Conservation (phyloP, 2,888 invertebrate genomes). For the Falcaria lacertinaria region DNA sequence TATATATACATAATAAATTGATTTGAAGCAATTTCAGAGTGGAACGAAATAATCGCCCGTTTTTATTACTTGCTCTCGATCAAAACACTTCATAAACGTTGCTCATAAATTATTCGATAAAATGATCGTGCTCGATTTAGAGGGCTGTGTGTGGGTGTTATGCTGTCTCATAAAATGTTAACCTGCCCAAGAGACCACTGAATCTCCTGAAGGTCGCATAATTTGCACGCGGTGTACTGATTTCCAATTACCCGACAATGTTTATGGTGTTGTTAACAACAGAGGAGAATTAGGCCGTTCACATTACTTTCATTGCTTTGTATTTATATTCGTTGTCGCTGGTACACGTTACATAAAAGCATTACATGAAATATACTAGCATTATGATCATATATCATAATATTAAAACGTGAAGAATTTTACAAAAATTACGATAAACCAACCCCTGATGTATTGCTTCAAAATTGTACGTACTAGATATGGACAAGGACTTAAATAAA, state of each 20-base stretch:
- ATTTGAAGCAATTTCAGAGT: slow-evolving; percentile 46
- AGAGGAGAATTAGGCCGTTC: slow-evolving; percentile 3
- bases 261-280: slow-evolving; percentile 14
- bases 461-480: no score
- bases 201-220: slow-evolving; percentile 25
- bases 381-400: no score
- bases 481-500: no score
- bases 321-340: background rate
- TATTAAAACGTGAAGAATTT: no score
- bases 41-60: slow-evolving; percentile 45
- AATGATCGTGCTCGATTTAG: slow-evolving; percentile 44
- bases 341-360: background rate
- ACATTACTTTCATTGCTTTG: background rate
- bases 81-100: slow-evolving; percentile 56
- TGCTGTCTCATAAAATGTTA: slow-evolving; percentile 37
- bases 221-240: slow-evolving; percentile 39
- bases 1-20: slow-evolving; percentile 47
- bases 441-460: no score
- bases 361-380: no score
- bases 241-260: slow-evolving; percentile 27
- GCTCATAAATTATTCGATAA: slow-evolving; percentile 47
- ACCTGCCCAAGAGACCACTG: slow-evolving; percentile 27
- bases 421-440: no score
- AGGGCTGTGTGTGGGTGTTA: slow-evolving; percentile 19
- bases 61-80: slow-evolving; percentile 45